Evolutionary conservation across 1,140 invertebrate species (phyloP).

Genomic region (Drosophila seguyi): DNA sequence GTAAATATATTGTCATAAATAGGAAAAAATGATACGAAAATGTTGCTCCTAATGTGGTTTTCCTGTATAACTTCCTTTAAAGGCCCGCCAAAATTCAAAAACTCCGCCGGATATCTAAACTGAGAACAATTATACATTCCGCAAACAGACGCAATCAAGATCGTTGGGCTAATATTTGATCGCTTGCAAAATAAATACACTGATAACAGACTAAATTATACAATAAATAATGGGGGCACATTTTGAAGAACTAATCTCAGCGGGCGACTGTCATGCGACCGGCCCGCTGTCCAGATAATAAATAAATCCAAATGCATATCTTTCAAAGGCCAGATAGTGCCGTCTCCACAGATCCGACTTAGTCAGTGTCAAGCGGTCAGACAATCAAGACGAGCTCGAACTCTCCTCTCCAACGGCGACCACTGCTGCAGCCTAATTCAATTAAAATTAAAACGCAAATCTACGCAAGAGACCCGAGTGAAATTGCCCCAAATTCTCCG

Average conservation of each 20-base stretch:
- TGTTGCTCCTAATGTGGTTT: not conserved
- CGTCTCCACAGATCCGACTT: conserved; percentile 17
- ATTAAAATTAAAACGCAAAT: conserved; percentile 82
- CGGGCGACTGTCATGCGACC: conserved; percentile 21
- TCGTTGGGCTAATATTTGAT: conserved; percentile 39
- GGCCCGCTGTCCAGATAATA: conserved; percentile 51
- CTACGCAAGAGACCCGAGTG: conserved; percentile 56
- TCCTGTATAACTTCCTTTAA: too few relatives aligned
- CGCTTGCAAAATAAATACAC: conserved; percentile 44
- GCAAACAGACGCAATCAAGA: conserved; percentile 17
- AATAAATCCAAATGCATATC: conserved; percentile 74
- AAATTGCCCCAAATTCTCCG: conserved; percentile 66
- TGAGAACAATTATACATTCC: not conserved
- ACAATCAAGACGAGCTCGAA: conserved; percentile 41
- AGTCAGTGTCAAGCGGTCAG: conserved; percentile 66
- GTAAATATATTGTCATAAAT: too few relatives aligned
- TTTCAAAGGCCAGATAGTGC: conserved; percentile 28
- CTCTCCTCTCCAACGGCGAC: conserved; percentile 11
- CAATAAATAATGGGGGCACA: conserved; percentile 49
- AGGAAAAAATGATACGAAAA: not conserved
- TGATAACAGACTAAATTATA: conserved; percentile 52
- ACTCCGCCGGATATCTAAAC: not conserved
- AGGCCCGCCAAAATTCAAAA: conserved; percentile 5
- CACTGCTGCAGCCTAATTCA: conserved; percentile 73
- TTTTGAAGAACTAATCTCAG: conserved; percentile 60